A percentile compares a stretch with the other conserved stretches of the same genome.
These are phyloP conservation scores for Huso huso DNA, from an alignment of 2,797 vertebrate genomes.

Conservation along the genomic window DNA sequence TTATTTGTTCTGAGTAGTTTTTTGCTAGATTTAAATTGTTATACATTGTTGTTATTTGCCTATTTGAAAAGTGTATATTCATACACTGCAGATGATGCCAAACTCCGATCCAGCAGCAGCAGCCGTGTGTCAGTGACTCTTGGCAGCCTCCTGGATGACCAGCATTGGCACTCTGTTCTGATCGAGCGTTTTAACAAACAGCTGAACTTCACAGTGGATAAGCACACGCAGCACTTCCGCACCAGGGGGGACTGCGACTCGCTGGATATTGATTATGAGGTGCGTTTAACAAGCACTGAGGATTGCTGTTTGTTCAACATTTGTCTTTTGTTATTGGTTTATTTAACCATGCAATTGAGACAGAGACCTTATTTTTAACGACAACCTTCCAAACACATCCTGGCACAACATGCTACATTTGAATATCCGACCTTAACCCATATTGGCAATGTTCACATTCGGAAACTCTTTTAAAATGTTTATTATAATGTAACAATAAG, in stretches of 20 bases:
- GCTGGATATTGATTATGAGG: constrained; percentile 94
- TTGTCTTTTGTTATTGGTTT: too few species aligned
- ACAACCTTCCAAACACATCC: too few species aligned
- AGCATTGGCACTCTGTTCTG: constrained; percentile 89
- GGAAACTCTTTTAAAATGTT: too few species aligned
- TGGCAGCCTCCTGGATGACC: constrained; percentile 89
- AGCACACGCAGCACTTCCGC: constrained; percentile 80
- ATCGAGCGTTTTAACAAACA: constrained; percentile 90
- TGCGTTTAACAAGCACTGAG: constrained; percentile 33
- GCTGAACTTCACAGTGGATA: constrained; percentile 90
- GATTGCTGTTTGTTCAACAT: too few species aligned
- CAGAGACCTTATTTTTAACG: too few species aligned
- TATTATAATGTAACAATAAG: too few species aligned
- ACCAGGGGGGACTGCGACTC: constrained; percentile 81
- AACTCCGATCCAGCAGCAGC: constrained; percentile 62
- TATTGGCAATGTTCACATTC: too few species aligned
- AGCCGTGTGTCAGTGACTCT: constrained; percentile 65
- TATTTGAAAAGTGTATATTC: too few species aligned
- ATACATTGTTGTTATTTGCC: not conserved
- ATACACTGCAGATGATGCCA: constrained; percentile 67
- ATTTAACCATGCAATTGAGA: too few species aligned
- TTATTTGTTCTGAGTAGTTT: too few species aligned
- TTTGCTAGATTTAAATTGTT: not conserved
- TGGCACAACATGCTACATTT: too few species aligned
- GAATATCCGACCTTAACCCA: too few species aligned